phyloP scores from a whole-genome alignment of 2,797 vertebrate species.

The Arrhamphus sclerolepis region DNA sequence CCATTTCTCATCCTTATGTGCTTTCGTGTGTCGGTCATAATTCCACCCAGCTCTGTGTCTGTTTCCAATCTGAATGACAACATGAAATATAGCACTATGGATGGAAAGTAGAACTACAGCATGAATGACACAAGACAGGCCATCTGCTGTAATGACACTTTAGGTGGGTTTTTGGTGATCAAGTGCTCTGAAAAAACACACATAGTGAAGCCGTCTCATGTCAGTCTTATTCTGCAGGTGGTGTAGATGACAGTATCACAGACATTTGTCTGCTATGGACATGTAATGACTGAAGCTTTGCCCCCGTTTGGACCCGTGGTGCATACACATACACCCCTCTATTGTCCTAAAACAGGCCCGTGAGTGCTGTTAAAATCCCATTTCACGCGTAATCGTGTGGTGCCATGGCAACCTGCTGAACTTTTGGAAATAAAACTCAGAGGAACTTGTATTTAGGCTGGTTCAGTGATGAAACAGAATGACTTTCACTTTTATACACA shows the following conservation, averaged over 20 bases:
- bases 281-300: neutral
- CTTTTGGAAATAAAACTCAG: no score
- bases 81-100: slow-evolving; percentile 9
- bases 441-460: neutral
- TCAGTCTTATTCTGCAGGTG: slow-evolving; percentile 52
- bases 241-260: slow-evolving; percentile 41
- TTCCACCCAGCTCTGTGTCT: slow-evolving; percentile 24
- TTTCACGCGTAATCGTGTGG: no score
- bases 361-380: no score
- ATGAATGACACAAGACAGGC: slow-evolving; percentile 26
- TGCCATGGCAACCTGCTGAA: no score
- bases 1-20: slow-evolving; percentile 5
- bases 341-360: no score
- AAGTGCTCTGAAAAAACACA: slow-evolving; percentile 26
- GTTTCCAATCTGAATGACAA: slow-evolving; percentile 45
- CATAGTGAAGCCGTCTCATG: slow-evolving; percentile 1
- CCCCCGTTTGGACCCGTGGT: neutral
- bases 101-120: slow-evolving; percentile 31
- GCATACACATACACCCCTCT: neutral
- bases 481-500: neutral
- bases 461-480: neutral
- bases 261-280: slow-evolving; percentile 5
- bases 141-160: slow-evolving; percentile 40
- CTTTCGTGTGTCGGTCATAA: slow-evolving; percentile 28
- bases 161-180: slow-evolving; percentile 17